These are phyloP conservation scores for Holothuria glaberrima DNA, from an alignment of 35 echinoderm and acorn worm species.

Conservation along the genomic window DNA sequence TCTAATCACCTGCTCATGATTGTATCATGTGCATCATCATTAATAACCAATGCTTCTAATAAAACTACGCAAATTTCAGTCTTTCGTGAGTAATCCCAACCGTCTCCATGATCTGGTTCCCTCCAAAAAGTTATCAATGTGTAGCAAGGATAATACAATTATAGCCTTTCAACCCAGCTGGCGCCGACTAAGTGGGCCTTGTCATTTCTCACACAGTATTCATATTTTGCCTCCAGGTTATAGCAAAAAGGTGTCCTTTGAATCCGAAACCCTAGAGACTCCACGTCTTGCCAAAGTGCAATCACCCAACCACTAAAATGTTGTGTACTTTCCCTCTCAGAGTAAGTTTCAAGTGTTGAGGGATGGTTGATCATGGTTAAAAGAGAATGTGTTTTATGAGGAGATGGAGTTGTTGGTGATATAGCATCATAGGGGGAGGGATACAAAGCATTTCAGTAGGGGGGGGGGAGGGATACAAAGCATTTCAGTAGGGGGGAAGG, in stretches of 20 bases:
- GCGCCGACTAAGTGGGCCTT: constrained; percentile 32
- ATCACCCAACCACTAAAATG: constrained; percentile 4
- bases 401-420: not conserved
- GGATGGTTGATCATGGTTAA: not conserved
- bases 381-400: not conserved
- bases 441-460: no score
- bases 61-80: no score
- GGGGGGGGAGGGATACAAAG: no score
- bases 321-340: constrained; percentile 12
- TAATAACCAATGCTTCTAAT: no score
- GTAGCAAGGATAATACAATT: constrained; percentile 35
- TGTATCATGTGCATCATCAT: no score
- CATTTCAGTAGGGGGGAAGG: no score
- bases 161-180: constrained; percentile 21
- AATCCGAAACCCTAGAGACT: constrained; percentile 14
- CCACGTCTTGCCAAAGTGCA: constrained; percentile 9
- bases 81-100: no score
- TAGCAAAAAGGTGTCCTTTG: constrained; percentile 29
- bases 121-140: constrained; percentile 26
- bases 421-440: no score
- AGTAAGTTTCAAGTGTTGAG: not conserved
- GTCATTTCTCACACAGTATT: constrained; percentile 6
- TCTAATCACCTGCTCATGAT: no score
- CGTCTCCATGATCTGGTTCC: not conserved
- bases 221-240: constrained; percentile 38